Evolutionary conservation across 2,888 invertebrate genomes (phyloP).

Genomic region (Mythimna impura): DNA sequence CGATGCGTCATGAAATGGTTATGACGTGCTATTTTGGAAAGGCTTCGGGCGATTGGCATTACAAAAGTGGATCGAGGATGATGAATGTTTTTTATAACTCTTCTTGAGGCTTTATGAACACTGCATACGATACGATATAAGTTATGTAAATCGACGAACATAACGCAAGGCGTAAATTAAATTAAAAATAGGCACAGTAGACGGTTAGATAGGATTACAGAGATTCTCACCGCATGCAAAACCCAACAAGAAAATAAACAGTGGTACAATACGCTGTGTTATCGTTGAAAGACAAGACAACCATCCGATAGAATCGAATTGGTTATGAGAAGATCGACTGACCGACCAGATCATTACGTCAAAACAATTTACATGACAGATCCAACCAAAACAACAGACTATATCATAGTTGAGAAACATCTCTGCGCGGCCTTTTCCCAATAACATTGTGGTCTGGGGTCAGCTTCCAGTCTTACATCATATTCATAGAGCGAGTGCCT

Average conservation of each 20-base stretch:
- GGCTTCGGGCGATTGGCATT: neutral
- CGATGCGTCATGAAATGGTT: conserved; percentile 10
- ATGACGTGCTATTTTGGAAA: neutral
- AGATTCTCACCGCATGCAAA: neutral
- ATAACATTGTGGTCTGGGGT: neutral
- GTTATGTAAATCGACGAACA: neutral
- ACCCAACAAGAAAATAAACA: neutral
- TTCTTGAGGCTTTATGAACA: neutral
- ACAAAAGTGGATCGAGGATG: neutral
- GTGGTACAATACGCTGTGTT: neutral
- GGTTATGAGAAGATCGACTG: neutral
- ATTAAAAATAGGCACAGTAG: neutral
- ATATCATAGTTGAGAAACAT: neutral
- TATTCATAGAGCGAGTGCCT: neutral
- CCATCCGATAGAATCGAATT: neutral
- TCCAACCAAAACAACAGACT: neutral
- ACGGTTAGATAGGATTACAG: conserved; percentile 1
- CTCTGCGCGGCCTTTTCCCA: neutral
- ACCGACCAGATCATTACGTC: neutral
- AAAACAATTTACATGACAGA: neutral
- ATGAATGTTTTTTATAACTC: neutral
- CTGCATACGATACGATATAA: too few relatives aligned
- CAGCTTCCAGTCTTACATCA: neutral
- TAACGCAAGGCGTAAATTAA: neutral
- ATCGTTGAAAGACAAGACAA: neutral